Evolutionary conservation across 1,140 invertebrate species (phyloP), one percentile per base, ranked within the genome.

Genomic region (Trichonephila inaurata): DNA sequence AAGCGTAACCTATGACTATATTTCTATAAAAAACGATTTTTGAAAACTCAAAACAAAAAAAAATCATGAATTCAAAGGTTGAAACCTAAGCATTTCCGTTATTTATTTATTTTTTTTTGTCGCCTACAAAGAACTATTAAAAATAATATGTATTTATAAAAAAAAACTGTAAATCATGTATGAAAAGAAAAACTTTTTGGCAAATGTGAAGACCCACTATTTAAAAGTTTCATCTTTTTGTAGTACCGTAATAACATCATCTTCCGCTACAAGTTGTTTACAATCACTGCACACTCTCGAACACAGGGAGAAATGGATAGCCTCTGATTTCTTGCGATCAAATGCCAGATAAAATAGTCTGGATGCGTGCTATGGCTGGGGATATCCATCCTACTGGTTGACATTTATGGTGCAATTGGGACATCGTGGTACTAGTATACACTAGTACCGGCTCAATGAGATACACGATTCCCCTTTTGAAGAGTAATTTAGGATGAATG

Each of bases 371-470:
- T 85, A 10, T 51, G 21, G 44, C 8, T 6, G 24, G 19, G 21
- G 58, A 44, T 58, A 85, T 60, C 82, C 44, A 85, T 85, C 51
- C 82, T 58, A 51, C 18, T 14, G 21, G 21, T 44, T 16, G 58
- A 85, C 82, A 85, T 85, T 85, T 85, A 85, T 85, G 82, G 40
- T 85, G 44, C 82, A 85, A 58, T 51, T 28, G 82, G 82, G 82
- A 85, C n/a, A 85, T 7, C 51, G 51, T 18, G 14, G 21, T 58
- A 58, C 82, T 58, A 18, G 44, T 24, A n/a, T n/a, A 77, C 28
- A 33, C 82, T 24, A 85, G 82, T 85, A 14, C 44, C n/a, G 82
- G 44, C n/a, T 85, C 44, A 85, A 85, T 85, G 82, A 85, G 51
- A 51, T 24, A 85, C 82, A 85, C 82, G 82, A 85, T 60, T 85